Evolutionary conservation across 92 coral and sea anemone species (phyloP), one percentile per base, ranked within the genome.

Genomic region (Epizoanthus scotinus): DNA sequence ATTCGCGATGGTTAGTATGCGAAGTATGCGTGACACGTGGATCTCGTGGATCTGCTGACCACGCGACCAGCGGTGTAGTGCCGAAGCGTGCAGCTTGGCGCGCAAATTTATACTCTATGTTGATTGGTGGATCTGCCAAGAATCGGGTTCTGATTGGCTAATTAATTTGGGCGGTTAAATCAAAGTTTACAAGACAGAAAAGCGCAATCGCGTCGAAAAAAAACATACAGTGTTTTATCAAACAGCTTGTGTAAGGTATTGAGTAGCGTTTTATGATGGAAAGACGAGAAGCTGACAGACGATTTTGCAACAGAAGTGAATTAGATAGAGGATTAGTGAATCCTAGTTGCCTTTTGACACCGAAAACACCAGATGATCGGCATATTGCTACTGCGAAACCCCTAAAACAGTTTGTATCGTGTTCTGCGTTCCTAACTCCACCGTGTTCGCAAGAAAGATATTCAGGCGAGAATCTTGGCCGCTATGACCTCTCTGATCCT

Each of bases 371-470:
- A 20, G 58, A 36, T 75, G 68, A 75, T 75, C 67, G 81, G 38
- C 21, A 49, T 17, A 38, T 75, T 75, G 12, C 17, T 58, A 1
- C 8, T 8, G 26, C 55, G 56, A 59, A 60, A 20, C 42, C 29
- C 15, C 10, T 15, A 17, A 55, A 14, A 29, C 53, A 57, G 24
- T 75, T 75, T 59, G 67, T 25, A 12, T 75, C 81, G 47, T 36
- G 56, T 21, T 75, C 81, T 21, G 81, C 42, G 19, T 75, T 75
- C 34, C 42, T 75, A 67, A 75, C 81, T 40, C 81, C 81, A 57
- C 81, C 81, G 56, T 57, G 57, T 60, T 58, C 69, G 31, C 54
- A 58, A 59, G 81, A 38, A 59, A 75, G 67, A 75, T 10, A 60
- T 24, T 34, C 68, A 19, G 38, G 57, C 42, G 56, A 34, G 6